Evolutionary conservation across 2,113 vertebrate genomes (phyloP).

Genomic region (Cryptotis parvus): DNA sequence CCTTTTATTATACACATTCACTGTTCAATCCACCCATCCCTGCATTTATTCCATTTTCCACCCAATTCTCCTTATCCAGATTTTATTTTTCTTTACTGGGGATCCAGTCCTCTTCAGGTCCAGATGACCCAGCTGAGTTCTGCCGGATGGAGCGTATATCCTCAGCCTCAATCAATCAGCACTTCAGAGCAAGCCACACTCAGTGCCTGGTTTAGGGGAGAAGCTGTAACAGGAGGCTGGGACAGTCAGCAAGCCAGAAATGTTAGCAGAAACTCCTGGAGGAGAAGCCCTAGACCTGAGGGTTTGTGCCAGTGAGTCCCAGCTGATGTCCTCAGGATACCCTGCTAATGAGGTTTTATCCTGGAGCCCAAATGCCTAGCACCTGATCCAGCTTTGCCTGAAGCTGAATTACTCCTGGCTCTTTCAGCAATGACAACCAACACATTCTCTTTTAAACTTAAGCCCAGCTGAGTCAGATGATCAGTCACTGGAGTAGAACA

Average conservation of each 20-base stretch:
- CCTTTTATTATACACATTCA: background rate
- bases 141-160: background rate
- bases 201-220: background rate
- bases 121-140: background rate
- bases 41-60: background rate
- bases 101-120: background rate
- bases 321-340: too few relatives aligned
- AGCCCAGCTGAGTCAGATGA: background rate
- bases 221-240: background rate
- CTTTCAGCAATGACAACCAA: background rate
- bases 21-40: background rate
- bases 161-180: background rate
- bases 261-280: background rate
- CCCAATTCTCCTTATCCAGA: too few relatives aligned
- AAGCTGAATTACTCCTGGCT: background rate
- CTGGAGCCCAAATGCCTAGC: background rate
- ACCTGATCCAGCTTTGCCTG: background rate
- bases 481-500: background rate
- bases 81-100: background rate
- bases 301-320: too few relatives aligned
- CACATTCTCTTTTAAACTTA: background rate
- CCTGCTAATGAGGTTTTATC: too few relatives aligned
- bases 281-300: background rate
- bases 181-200: accelerated
- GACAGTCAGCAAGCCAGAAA: background rate